phyloP scores from a whole-genome alignment of 2,113 vertebrate species.

The Propithecus coquereli region DNA sequence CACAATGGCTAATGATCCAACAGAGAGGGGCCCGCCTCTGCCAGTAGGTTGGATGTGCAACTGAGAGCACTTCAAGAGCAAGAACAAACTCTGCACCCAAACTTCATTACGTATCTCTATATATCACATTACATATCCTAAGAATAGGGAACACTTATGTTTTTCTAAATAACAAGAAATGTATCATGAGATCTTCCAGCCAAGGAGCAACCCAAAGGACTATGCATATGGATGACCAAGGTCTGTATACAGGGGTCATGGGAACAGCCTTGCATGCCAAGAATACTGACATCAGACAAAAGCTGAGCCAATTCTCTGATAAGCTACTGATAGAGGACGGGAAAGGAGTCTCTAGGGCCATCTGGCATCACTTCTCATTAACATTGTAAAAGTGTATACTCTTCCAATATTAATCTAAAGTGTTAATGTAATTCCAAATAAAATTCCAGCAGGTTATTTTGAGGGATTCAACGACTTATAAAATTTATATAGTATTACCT shows the following conservation, averaged over 20 bases:
- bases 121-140: neutral
- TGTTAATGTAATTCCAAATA: neutral
- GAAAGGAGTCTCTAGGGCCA: neutral
- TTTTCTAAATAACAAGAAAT: neutral
- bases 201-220: neutral
- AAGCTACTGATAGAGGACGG: neutral
- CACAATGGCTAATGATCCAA: neutral
- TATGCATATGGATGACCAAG: neutral
- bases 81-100: neutral
- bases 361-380: neutral
- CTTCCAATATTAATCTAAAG: neutral
- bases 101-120: neutral
- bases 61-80: neutral
- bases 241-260: neutral
- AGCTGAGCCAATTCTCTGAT: neutral
- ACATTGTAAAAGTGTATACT: slow-evolving; percentile 25
- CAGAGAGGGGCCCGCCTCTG: neutral
- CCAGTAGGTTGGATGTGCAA: neutral
- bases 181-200: neutral
- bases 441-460: neutral
- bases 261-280: neutral
- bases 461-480: neutral
- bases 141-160: neutral
- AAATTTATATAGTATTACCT: neutral
- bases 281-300: neutral